A percentile compares a stretch with the other conserved stretches of the same genome.
phyloP scores from a whole-genome alignment of 2,797 vertebrate species.

The Mus spretus region DNA sequence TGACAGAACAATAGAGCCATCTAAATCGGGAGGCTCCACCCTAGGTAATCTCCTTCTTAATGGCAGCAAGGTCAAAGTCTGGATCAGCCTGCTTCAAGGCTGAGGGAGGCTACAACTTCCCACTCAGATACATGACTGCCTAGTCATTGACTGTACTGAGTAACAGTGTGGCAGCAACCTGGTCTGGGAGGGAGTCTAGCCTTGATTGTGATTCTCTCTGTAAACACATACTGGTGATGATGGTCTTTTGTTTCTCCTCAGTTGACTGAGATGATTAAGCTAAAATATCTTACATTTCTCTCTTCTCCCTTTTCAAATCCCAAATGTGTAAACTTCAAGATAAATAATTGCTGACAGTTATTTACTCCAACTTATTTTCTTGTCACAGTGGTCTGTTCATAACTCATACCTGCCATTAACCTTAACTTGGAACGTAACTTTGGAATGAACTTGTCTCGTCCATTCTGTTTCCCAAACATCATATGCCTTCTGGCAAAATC shows the following conservation, averaged over 20 bases:
- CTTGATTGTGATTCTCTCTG: not conserved
- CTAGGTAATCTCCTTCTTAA: no score
- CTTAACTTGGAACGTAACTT: not conserved
- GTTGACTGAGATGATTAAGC: not conserved
- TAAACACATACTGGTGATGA: not conserved
- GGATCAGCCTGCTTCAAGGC: no score
- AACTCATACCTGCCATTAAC: not conserved
- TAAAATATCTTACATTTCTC: not conserved
- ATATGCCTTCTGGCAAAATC: slow-evolving; percentile 46
- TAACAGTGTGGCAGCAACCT: not conserved
- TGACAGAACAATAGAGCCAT: no score
- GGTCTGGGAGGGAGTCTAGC: not conserved
- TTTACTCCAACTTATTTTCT: not conserved
- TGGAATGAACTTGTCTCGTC: not conserved
- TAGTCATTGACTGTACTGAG: not conserved
- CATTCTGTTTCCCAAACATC: not conserved
- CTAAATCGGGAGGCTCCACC: no score
- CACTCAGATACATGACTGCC: not conserved
- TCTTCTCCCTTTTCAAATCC: not conserved
- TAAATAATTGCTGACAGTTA: not conserved
- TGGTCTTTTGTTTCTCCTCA: not conserved
- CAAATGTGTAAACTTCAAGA: not conserved
- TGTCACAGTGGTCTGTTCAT: not conserved
- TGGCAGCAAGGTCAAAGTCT: no score
- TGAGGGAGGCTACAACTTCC: no score